Conservation (phyloP, 1,140 invertebrate species). For the Camponotus floridanus region DNA sequence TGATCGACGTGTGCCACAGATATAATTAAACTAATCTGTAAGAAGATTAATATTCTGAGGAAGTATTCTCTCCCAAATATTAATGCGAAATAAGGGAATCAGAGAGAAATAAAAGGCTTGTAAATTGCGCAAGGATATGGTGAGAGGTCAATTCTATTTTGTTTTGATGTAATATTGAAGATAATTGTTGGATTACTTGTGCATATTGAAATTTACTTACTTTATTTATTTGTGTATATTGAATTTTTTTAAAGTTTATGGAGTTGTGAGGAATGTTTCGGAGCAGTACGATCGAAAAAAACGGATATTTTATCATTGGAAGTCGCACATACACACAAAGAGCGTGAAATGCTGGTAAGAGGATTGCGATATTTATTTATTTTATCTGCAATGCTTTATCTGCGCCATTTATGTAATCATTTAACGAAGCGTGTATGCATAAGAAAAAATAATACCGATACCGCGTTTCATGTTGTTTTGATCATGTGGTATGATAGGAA, state of each 20-base stretch:
- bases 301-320: background rate
- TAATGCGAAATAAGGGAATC: background rate
- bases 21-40: background rate
- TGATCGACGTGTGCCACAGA: background rate
- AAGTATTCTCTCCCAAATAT: background rate
- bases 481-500: conserved; percentile 7
- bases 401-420: background rate
- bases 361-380: background rate
- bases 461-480: background rate
- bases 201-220: background rate
- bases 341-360: conserved; percentile 29
- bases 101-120: no score
- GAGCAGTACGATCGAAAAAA: background rate
- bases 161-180: background rate
- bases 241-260: background rate
- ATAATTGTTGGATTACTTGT: background rate
- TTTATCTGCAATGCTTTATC: background rate
- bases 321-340: background rate
- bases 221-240: background rate
- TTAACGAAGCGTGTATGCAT: background rate
- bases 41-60: no score
- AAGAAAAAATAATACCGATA: background rate
- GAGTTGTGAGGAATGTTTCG: background rate
- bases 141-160: background rate
- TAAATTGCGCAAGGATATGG: no score